A percentile compares a stretch with the other conserved stretches of the same genome.
Conservation (phyloP, 1,140 invertebrate genomes). For the Drosophila oshimai region DNA sequence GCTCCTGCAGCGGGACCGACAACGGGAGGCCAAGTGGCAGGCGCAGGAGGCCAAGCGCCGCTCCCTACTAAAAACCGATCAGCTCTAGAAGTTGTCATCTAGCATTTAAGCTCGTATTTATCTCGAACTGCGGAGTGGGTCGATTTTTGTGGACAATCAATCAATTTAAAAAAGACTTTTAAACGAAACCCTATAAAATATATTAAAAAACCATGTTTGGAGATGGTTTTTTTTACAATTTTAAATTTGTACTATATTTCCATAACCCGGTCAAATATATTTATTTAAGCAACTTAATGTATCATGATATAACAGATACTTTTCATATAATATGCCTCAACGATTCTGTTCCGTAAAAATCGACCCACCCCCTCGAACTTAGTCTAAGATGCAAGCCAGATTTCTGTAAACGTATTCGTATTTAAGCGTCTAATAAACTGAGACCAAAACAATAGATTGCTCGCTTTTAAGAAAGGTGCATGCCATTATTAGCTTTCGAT, state of each 20-base stretch:
- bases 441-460: constrained; percentile 17
- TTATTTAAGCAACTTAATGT: too few species aligned
- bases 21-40: constrained; percentile 11
- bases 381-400: constrained; percentile 15
- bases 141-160: background rate
- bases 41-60: constrained; percentile 26
- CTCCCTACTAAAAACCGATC: constrained; percentile 28
- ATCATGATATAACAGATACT: too few species aligned
- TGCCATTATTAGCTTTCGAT: background rate
- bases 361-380: background rate
- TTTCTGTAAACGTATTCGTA: constrained; percentile 20
- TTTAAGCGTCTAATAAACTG: constrained; percentile 31
- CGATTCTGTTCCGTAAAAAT: background rate
- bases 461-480: background rate
- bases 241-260: too few species aligned
- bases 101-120: constrained; percentile 15
- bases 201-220: too few species aligned
- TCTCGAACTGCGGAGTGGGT: background rate
- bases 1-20: background rate
- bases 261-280: too few species aligned
- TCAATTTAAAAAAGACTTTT: too few species aligned
- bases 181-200: too few species aligned
- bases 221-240: too few species aligned
- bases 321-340: background rate
- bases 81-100: constrained; percentile 7